Evolutionary conservation across 2,113 vertebrate genomes (phyloP), one percentile per base, ranked within the genome.

Genomic region (Fulica atra): DNA sequence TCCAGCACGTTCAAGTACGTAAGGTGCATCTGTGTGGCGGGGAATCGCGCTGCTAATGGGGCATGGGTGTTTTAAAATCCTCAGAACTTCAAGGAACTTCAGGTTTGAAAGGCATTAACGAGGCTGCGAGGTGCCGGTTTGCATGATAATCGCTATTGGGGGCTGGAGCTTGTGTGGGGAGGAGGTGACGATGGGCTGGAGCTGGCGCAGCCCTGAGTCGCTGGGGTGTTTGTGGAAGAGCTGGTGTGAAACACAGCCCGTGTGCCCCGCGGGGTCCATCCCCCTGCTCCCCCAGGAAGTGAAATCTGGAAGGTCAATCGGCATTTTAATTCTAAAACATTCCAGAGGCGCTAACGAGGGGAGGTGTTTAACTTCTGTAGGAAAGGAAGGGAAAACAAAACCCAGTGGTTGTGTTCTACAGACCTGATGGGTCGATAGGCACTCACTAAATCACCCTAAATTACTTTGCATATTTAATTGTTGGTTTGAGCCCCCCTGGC

Each of bases 41-140:
- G 71, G 86, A 95, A 93, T 59, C 93, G 54, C 44, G 44, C 96
- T 16, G 89, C 97, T 91, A 74, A 95, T 51, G 97, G 97, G 97
- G 88, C 83, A 96, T 81, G 95, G 36, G 88, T 65, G 95, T 54
- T 92, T 95, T 36, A 89, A 97, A 98, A 95, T 83, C 97, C 97
- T 97, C 97, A 93, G 96, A 98, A 98, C 98, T 98, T 98, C 97
- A 97, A 98, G 98, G 98, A 98, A 98, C 91, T 98, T 97, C 54
- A 48, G 91, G 95, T 98, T 96, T 97, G 96, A 97, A 98, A 98
- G 96, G 97, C 96, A 93, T 81, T 94, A 96, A 96, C 81, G 88
- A 97, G 97, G 90, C 96, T 35, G 93, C 42, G 57, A 92, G 95
- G 95, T 68, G 97, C 91, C 96, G 97, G 87, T 96, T 97, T 98